Base-by-base conservation (phyloP, 2,888 invertebrate species). In the Drosophila neotestacea region DNA sequence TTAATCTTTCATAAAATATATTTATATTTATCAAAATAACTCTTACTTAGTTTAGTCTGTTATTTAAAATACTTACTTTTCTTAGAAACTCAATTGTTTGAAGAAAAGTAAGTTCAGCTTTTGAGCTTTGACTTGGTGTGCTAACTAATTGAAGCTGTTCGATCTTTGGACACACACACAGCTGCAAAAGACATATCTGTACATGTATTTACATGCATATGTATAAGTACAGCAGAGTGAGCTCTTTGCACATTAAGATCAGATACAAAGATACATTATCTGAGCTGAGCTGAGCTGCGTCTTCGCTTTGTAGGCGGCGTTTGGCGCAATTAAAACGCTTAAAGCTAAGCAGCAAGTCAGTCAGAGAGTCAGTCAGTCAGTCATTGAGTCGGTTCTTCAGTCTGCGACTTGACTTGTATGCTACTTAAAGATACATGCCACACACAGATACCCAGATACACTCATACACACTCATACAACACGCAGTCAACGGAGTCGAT, bases 181-280 rank as follows among this genome's bases (percentile, higher is more conserved):
- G 7, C 11, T 44, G 42, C 27, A 0, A 52, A 6, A 69, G 4
- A 32, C 3, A 56, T 16, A 41, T 1, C 51, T 22, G 36, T 11
- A 41, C n/a, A 13, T 30, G n/a, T 30, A 51, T 51, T 48, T 55
- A 56, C 46, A 55, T 65, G 55, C 52, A 55, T 58, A 59, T 56
- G 42, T 59, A 38, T n/a, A 51, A 61, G 60, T 65, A 63, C 42
- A 27, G 27, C 28, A 10, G 36, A 28, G 52, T 52, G 64, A 59
- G 39, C 60, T 66, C 51, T 71, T 81, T 74, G 79, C 79, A 79
- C 89, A 90, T 89, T 88, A 90, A 90, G 89, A 90, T 90, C 89
- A 88, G 90, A 86, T 90, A 90, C 89, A 90, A 88, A 89, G 89
- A 90, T 90, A 89, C 81, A 79, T 85, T 85, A 85, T 87, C 87